phyloP scores from a whole-genome alignment of 2,113 vertebrate genomes.

The Bufo gargarizans region DNA sequence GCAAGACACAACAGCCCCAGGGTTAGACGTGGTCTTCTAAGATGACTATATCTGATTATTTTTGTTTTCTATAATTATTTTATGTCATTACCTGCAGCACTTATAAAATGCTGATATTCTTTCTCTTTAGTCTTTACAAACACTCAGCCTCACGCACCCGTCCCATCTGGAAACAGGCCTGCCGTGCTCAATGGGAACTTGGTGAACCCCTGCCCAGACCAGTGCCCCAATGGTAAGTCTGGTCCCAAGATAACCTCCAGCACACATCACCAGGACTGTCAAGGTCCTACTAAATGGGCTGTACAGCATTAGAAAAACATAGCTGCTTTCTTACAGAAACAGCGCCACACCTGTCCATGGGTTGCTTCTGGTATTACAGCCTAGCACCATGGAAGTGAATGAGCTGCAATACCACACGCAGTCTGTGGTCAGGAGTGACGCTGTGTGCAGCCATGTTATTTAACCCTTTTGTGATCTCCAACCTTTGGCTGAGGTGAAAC shows the following conservation, averaged over 20 bases:
- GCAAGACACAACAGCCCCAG: too few species aligned
- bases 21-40: too few species aligned
- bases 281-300: too few species aligned
- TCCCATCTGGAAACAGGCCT: neutral
- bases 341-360: neutral
- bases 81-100: too few species aligned
- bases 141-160: neutral
- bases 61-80: too few species aligned
- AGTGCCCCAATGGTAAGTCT: conserved; percentile 39
- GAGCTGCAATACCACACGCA: neutral
- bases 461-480: too few species aligned
- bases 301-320: neutral
- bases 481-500: neutral
- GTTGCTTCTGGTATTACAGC: neutral
- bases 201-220: conserved; percentile 28
- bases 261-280: neutral
- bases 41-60: too few species aligned
- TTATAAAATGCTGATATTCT: too few species aligned
- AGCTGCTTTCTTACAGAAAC: neutral
- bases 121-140: neutral
- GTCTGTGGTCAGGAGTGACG: neutral
- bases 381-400: neutral
- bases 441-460: neutral
- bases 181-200: neutral
- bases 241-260: neutral